A percentile compares a stretch with the other conserved stretches of the same genome.
phyloP scores from a whole-genome alignment of 1,140 invertebrate species.

The Drosophila mojavensis region DNA sequence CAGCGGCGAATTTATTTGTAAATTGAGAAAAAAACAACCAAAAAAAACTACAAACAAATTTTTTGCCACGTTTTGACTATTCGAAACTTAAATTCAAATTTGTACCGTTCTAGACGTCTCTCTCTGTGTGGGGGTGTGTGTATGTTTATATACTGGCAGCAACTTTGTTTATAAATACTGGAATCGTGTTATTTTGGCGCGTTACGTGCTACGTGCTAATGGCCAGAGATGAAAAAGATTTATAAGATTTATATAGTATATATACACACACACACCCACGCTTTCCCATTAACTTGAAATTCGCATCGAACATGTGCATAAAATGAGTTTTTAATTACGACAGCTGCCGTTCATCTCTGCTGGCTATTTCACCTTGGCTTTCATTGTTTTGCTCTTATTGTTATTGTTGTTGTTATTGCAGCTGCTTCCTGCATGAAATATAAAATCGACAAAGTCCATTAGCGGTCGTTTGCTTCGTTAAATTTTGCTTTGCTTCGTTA shows the following conservation, averaged over 20 bases:
- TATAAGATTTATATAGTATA: constrained; percentile 70
- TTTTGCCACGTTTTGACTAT: constrained; percentile 14
- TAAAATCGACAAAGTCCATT: constrained; percentile 64
- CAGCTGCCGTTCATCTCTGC: constrained; percentile 46
- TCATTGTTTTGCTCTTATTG: constrained; percentile 13
- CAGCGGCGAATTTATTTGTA: constrained; percentile 46
- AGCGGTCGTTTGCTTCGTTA: constrained; percentile 58
- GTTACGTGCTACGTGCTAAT: constrained; percentile 59
- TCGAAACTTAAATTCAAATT: constrained; percentile 11
- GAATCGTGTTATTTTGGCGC: constrained; percentile 42
- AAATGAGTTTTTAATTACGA: constrained; percentile 75
- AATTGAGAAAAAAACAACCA: constrained; percentile 28
- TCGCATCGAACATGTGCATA: constrained; percentile 51
- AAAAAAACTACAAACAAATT: not conserved
- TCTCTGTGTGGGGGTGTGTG: constrained; percentile 21
- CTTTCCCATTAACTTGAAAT: constrained; percentile 51
- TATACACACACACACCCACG: constrained; percentile 16
- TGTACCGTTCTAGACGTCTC: constrained; percentile 27
- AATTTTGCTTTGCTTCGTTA: constrained; percentile 57
- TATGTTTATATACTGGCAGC: constrained; percentile 42
- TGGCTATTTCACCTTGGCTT: constrained; percentile 13
- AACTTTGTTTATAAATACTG: constrained; percentile 66
- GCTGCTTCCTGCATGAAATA: constrained; percentile 33
- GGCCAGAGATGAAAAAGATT: constrained; percentile 62
- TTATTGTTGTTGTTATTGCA: constrained; percentile 12